Evolutionary conservation across 2,113 vertebrate species (phyloP).

Genomic region (Pungitius pungitius): DNA sequence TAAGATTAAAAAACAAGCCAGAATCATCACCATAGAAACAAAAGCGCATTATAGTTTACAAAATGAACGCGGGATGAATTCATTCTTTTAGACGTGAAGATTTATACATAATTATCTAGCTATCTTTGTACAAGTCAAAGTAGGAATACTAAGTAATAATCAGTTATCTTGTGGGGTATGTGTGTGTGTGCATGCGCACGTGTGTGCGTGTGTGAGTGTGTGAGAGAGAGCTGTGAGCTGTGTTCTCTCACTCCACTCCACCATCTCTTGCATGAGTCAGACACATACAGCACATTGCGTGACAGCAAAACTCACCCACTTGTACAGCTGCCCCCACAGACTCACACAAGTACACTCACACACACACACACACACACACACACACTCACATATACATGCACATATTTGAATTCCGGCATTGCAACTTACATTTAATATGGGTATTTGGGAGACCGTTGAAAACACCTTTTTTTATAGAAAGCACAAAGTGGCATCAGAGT

Average conservation of each 20-base stretch:
- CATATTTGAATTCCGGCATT: constrained; percentile 39
- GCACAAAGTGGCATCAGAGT: not conserved
- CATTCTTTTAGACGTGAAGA: constrained; percentile 14
- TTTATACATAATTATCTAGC: constrained; percentile 14
- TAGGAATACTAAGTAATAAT: constrained; percentile 38
- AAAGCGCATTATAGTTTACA: constrained; percentile 21
- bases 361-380: constrained; percentile 23
- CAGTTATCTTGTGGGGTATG: constrained; percentile 20
- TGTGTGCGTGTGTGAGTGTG: constrained; percentile 17
- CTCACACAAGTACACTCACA: constrained; percentile 14
- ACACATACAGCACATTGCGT: constrained; percentile 68
- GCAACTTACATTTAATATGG: constrained; percentile 39
- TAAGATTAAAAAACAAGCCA: constrained; percentile 5
- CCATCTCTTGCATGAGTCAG: constrained; percentile 70
- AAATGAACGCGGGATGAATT: constrained; percentile 41
- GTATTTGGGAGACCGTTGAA: constrained; percentile 16
- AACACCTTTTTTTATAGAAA: constrained; percentile 14
- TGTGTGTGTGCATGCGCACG: constrained; percentile 11
- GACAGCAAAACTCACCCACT: constrained; percentile 77
- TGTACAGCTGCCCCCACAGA: constrained; percentile 70
- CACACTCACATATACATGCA: constrained; percentile 19
- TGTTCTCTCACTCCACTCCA: constrained; percentile 63
- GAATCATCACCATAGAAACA: constrained; percentile 45
- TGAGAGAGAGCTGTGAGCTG: constrained; percentile 41
- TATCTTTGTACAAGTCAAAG: constrained; percentile 31